Evolutionary conservation across 2,888 invertebrate genomes (phyloP), one percentile per base, ranked within the genome.

Genomic region (Limenitis camilla): DNA sequence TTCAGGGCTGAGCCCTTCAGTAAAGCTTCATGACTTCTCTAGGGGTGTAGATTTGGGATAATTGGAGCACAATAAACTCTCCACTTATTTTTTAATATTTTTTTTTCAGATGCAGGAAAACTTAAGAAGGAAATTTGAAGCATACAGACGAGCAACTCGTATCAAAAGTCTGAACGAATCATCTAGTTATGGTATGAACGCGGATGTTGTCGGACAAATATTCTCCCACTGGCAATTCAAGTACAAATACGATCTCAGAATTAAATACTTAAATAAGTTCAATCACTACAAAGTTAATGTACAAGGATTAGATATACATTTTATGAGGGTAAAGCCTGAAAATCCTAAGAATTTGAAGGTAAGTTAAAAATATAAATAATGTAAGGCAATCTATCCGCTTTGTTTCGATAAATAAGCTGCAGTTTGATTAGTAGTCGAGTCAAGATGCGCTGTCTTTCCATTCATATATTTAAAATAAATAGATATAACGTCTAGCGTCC

Each of bases 181-280:
- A 1, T 96, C 95, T 81, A 89, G 91, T 47, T 97, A 96, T 68
- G 97, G 97, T 0, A 91, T 96, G 60, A 92, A 95, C 65, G 83
- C 91, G 0, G 89, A 91, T 1, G 90, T 90, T 19, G 77, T 96
- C 19, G 81, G 89, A 8, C 88, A 90, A 45, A 81, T 96, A 30
- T 78, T 93, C 29, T 83, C 91, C 1, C 91, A 95, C 70, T 98
- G 97, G 97, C 89, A 89, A 28, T 91, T 91, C 32, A 88, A 91
- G 38, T 97, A 94, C 71, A 89, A 92, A 55, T 73, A 81, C 36
- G 71, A 71, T 35, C 81, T 91, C 45, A 88, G 92, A 7, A 91
- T 92, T 64, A 75, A 78, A 9, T 88, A 88, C 40, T 76, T 96
- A 19, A 96, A 96, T 67, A 80, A 90, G 54, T 92, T 91, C 61